phyloP scores from a whole-genome alignment of 1,140 invertebrate species.

The Panagrolaimus sp. region DNA sequence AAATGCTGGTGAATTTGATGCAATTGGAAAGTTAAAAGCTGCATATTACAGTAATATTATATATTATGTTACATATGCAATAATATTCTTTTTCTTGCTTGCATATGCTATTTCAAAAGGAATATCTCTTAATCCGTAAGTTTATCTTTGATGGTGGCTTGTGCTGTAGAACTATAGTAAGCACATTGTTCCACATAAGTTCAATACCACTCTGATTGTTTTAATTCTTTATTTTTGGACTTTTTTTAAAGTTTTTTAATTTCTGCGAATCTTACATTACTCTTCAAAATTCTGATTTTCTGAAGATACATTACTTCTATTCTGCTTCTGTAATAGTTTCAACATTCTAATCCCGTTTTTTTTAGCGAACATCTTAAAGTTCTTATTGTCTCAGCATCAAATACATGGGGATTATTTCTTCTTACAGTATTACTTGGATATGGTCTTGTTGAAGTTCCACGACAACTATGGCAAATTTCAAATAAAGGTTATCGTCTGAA shows the following conservation, averaged over 20 bases:
- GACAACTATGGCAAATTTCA: constrained; percentile 69
- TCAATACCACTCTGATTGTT: too few species aligned
- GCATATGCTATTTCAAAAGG: constrained; percentile 87
- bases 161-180: too few species aligned
- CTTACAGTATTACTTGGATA: constrained; percentile 89
- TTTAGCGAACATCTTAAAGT: constrained; percentile 81
- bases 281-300: too few species aligned
- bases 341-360: too few species aligned
- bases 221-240: too few species aligned
- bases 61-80: constrained; percentile 92
- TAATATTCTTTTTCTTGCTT: constrained; percentile 85
- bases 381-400: constrained; percentile 94
- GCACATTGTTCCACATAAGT: too few species aligned
- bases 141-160: too few species aligned
- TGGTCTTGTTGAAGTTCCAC: constrained; percentile 88
- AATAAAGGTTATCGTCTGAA: constrained; percentile 64
- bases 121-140: constrained; percentile 77
- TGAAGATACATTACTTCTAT: too few species aligned
- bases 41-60: constrained; percentile 92
- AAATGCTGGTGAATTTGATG: constrained; percentile 91
- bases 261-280: constrained; percentile 7
- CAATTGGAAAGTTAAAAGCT: constrained; percentile 86
- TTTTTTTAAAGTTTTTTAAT: too few species aligned
- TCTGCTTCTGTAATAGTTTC: too few species aligned
- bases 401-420: constrained; percentile 96